A percentile compares a stretch with the other conserved stretches of the same genome.
phyloP scores from a whole-genome alignment of 2,888 invertebrate genomes.

The Lasioglossum malachurum region DNA sequence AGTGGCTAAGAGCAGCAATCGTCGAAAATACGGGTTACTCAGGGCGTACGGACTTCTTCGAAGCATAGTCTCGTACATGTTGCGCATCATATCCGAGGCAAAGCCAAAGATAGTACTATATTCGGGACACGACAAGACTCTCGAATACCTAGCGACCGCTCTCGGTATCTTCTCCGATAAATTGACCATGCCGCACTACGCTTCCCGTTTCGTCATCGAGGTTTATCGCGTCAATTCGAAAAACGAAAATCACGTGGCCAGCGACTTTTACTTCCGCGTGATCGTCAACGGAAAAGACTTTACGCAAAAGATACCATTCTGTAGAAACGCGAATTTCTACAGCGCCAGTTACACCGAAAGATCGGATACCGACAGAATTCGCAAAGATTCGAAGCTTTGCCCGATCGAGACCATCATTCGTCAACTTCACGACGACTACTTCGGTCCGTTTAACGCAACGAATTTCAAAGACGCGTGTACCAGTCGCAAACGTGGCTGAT shows the following conservation, averaged over 20 bases:
- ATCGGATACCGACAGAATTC: slow-evolving; percentile 85
- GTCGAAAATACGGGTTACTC: slow-evolving; percentile 87
- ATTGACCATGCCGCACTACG: slow-evolving; percentile 91
- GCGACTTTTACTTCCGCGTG: slow-evolving; percentile 92
- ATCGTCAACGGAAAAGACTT: slow-evolving; percentile 95
- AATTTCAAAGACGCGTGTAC: slow-evolving; percentile 94
- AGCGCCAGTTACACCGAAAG: slow-evolving; percentile 80
- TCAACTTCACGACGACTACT: slow-evolving; percentile 95
- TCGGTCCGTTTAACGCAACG: slow-evolving; percentile 92
- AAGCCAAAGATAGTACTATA: slow-evolving; percentile 92
- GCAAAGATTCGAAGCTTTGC: slow-evolving; percentile 88
- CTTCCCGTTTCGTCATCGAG: slow-evolving; percentile 94
- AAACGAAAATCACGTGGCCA: slow-evolving; percentile 87
- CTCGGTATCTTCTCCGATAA: slow-evolving; percentile 89
- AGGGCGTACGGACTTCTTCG: slow-evolving; percentile 93
- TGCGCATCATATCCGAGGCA: slow-evolving; percentile 92
- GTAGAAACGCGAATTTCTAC: slow-evolving; percentile 88
- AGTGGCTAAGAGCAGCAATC: slow-evolving; percentile 87
- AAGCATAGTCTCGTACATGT: slow-evolving; percentile 93
- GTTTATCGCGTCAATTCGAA: slow-evolving; percentile 91
- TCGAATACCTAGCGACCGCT: slow-evolving; percentile 93
- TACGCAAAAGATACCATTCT: slow-evolving; percentile 93
- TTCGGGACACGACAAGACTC: slow-evolving; percentile 96
- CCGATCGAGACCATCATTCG: slow-evolving; percentile 95
- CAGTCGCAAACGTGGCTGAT: slow-evolving; percentile 54